Conservation (phyloP, 1,140 invertebrate genomes). For the Thaumetopoea pityocampa region DNA sequence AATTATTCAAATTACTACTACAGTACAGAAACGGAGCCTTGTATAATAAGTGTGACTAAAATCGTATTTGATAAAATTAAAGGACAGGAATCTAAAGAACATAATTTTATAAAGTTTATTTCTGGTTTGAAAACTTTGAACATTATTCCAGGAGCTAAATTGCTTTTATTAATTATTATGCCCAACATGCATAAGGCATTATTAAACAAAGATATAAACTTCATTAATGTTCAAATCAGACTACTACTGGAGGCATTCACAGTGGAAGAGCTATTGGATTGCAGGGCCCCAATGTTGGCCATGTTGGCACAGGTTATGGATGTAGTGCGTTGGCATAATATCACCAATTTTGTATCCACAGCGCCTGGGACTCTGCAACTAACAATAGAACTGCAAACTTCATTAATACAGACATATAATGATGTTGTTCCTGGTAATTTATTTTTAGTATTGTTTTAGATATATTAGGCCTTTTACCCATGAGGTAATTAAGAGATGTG, state of each 20-base stretch:
- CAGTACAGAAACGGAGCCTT: constrained; percentile 46
- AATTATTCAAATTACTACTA: constrained; percentile 53
- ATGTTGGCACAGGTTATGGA: constrained; percentile 56
- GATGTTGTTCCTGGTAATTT: constrained; percentile 42
- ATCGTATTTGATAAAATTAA: constrained; percentile 29
- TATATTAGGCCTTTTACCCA: too few species aligned
- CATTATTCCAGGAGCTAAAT: constrained; percentile 37
- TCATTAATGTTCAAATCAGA: constrained; percentile 40
- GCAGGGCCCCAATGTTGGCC: constrained; percentile 51
- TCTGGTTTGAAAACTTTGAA: constrained; percentile 33
- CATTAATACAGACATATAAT: constrained; percentile 38
- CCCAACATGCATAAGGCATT: constrained; percentile 49
- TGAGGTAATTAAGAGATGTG: too few species aligned
- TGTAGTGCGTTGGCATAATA: constrained; percentile 44
- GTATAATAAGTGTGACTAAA: constrained; percentile 35
- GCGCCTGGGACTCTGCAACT: constrained; percentile 36
- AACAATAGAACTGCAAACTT: constrained; percentile 36
- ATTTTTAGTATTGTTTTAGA: too few species aligned
- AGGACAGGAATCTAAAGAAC: constrained; percentile 31
- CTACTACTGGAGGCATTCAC: constrained; percentile 36
- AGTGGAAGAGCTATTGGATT: constrained; percentile 40
- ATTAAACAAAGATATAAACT: constrained; percentile 33
- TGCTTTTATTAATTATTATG: constrained; percentile 57
- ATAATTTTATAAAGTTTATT: constrained; percentile 49
- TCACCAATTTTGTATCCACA: constrained; percentile 35